Percentiles rank a stretch among this genome's conserved stretches.
Conservation (phyloP, 2,797 vertebrate species). For the Onychomys leucogaster region DNA sequence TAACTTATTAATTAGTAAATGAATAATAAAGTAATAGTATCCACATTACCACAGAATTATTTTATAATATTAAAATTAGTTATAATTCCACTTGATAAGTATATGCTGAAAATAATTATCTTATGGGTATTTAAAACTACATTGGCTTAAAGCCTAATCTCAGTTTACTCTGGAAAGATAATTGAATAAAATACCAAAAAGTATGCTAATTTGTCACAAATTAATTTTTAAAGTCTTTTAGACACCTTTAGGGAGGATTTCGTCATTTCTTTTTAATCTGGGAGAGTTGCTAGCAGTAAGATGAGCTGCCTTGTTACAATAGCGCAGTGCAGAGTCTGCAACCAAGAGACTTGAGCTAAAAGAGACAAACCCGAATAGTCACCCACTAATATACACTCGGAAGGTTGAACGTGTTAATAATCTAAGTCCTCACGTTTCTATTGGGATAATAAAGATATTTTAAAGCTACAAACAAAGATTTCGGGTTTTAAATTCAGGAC, state of each 20-base stretch:
- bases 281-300: background rate
- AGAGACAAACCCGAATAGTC: background rate
- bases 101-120: constrained; percentile 5
- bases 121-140: background rate
- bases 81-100: background rate
- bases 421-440: background rate
- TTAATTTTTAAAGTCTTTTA: background rate
- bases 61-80: background rate
- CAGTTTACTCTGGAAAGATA: background rate
- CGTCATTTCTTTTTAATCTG: background rate
- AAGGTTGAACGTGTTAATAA: background rate
- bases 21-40: background rate
- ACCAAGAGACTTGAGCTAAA: background rate
- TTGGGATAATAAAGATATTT: background rate
- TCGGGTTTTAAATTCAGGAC: background rate
- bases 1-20: background rate
- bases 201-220: background rate
- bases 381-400: background rate
- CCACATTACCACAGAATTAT: background rate
- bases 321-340: background rate
- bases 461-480: background rate
- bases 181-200: background rate
- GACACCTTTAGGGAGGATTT: background rate
- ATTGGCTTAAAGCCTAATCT: background rate
- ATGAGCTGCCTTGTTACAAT: background rate